Evolutionary conservation across 2,797 vertebrate genomes (phyloP).

Genomic region (Microctenopoma stevenorrisi): DNA sequence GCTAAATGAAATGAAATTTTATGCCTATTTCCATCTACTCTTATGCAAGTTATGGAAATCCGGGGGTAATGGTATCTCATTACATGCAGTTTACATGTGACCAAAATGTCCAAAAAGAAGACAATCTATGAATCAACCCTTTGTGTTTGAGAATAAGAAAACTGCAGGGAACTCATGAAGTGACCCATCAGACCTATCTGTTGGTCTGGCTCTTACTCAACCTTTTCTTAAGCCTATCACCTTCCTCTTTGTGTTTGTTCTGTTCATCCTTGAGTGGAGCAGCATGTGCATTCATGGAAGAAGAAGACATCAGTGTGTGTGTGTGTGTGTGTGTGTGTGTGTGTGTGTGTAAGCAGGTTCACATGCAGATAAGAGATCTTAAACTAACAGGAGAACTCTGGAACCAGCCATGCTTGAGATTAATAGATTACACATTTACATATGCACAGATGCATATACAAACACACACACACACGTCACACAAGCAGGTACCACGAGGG

Average conservation of each 20-base stretch:
- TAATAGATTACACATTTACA: constrained; percentile 49
- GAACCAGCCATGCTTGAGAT: constrained; percentile 43
- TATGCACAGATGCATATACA: constrained; percentile 31
- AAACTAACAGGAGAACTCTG: constrained; percentile 62
- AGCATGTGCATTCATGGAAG: constrained; percentile 12
- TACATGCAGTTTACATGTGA: too few species aligned
- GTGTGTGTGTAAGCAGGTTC: constrained; percentile 29
- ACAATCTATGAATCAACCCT: neutral
- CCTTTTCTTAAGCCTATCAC: constrained; percentile 32
- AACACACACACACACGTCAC: neutral
- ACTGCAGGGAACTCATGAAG: constrained; percentile 29
- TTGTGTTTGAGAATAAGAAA: neutral
- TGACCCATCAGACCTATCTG: constrained; percentile 35
- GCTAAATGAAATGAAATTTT: too few species aligned
- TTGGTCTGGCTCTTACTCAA: constrained; percentile 29
- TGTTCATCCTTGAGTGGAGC: constrained; percentile 26
- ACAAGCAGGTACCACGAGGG: constrained; percentile 10
- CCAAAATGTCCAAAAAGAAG: too few species aligned
- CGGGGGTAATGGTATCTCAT: too few species aligned
- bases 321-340: constrained; percentile 12
- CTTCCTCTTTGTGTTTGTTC: constrained; percentile 33
- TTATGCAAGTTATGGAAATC: too few species aligned
- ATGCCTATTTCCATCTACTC: too few species aligned
- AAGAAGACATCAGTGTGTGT: constrained; percentile 16
- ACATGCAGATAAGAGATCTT: constrained; percentile 70